Evolutionary conservation across 2,888 invertebrate genomes (phyloP).

Genomic region (Epicampocera succincta): DNA sequence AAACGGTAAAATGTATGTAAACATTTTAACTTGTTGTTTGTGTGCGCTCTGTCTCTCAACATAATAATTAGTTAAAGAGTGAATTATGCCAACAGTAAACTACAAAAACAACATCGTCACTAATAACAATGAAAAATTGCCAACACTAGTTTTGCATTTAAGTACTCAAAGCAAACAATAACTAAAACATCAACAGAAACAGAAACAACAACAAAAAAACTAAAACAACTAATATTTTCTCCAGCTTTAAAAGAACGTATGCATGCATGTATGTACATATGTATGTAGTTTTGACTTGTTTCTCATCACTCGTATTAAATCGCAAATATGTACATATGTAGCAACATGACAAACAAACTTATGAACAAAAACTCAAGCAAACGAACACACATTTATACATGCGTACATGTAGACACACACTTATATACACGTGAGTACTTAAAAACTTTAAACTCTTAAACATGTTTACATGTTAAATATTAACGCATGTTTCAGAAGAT

Average conservation of each 20-base stretch:
- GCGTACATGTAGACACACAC: not conserved
- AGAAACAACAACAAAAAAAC: not conserved
- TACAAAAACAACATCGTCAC: not conserved
- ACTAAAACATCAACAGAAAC: too few relatives aligned
- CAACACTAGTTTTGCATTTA: slow-evolving; percentile 8
- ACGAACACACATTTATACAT: not conserved
- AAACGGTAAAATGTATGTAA: too few relatives aligned
- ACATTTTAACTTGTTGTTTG: too few relatives aligned
- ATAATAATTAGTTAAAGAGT: not conserved
- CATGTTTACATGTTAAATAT: not conserved
- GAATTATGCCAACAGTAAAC: slow-evolving; percentile 1
- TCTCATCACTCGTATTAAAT: slow-evolving; percentile 29
- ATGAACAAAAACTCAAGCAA: not conserved
- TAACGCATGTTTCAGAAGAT: slow-evolving; percentile 9
- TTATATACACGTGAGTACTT: not conserved
- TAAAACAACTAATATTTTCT: not conserved
- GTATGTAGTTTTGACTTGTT: slow-evolving; percentile 20
- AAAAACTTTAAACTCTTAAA: not conserved
- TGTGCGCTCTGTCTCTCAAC: slow-evolving; percentile 2
- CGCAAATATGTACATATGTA: slow-evolving; percentile 24
- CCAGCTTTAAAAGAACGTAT: slow-evolving; percentile 5
- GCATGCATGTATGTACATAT: too few relatives aligned
- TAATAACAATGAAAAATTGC: not conserved
- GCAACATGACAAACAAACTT: not conserved
- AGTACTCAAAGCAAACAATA: not conserved